Evolutionary conservation across 2,113 vertebrate species (phyloP), one percentile per base, ranked within the genome.

Genomic region (Talpa occidentalis): DNA sequence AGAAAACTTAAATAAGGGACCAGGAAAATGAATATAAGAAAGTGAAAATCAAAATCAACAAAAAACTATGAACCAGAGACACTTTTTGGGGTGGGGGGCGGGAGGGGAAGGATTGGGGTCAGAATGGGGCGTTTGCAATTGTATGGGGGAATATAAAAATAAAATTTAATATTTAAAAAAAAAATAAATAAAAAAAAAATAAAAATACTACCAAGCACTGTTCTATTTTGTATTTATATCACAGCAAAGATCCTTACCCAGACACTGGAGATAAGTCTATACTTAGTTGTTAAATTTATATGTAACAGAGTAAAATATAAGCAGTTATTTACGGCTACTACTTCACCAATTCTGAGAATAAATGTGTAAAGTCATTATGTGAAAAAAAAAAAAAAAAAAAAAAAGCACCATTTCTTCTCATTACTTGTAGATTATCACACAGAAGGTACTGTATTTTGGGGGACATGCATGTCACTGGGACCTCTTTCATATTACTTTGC

Each of bases 261-360:
- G 79, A 74, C 67, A 60, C 49, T 85, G 14, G 30, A 89, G 62
- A 54, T 49, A 90, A 74, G 21, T 90, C n/a, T 96, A 78, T 62
- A 90, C 54, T 97, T 96, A 95, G 87, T 70, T 90, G 70, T 54
- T 80, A 30, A 16, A 93, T 92, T 96, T 97, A 96, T 96, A 95
- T 86, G 91, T 88, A 87, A 85, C 93, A 91, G 73, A 88, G 78
- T 35, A 95, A 95, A 95, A 94, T 49, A 93, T 52, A 59, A 76
- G 66, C 78, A 69, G 62, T 67, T 97, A 97, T 97, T 97, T 91
- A 80, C 62, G 85, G 59, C 67, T 62, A 76, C 69, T 94, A 77
- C 90, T 95, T 97, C 97, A 96, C 64, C 59, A 44, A 85, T 92
- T 95, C 96, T 97, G 90, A 90, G 81, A 96, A 97, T 97, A 97